A percentile compares a stretch with the other conserved stretches of the same genome.
These are phyloP conservation scores for Rutilus rutilus DNA, from an alignment of 2,113 vertebrate species.

Conservation along the genomic window DNA sequence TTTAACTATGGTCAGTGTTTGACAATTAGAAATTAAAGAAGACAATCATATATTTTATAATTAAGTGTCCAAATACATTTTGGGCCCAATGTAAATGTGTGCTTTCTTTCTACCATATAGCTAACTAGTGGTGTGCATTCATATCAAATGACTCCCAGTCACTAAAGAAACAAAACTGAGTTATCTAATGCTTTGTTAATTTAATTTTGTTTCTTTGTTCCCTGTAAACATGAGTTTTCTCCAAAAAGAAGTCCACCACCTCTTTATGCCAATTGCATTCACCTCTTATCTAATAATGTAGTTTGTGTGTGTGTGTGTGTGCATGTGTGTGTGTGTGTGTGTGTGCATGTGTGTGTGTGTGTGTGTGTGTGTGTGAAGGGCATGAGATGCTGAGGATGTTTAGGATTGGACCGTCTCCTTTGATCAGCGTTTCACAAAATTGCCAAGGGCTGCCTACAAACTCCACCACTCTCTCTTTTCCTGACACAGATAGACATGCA, in stretches of 20 bases:
- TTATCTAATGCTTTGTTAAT: not conserved
- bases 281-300: not conserved
- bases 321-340: not conserved
- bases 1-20: no score
- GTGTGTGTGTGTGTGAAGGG: not conserved
- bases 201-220: not conserved
- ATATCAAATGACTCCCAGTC: not conserved
- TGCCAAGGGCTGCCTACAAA: constrained; percentile 27
- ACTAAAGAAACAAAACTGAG: not conserved
- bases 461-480: constrained; percentile 22
- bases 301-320: not conserved
- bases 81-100: no score
- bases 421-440: constrained; percentile 34
- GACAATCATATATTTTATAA: no score
- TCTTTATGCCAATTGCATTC: not conserved
- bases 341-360: not conserved
- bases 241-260: not conserved
- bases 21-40: no score
- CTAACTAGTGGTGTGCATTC: not conserved
- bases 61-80: no score
- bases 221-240: not conserved
- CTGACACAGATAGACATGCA: constrained; percentile 33
- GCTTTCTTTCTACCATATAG: no score
- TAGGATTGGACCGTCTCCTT: constrained; percentile 36
- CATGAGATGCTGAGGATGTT: constrained; percentile 25